phyloP scores from a whole-genome alignment of 1,140 invertebrate species.

The Eulimnadia texana region DNA sequence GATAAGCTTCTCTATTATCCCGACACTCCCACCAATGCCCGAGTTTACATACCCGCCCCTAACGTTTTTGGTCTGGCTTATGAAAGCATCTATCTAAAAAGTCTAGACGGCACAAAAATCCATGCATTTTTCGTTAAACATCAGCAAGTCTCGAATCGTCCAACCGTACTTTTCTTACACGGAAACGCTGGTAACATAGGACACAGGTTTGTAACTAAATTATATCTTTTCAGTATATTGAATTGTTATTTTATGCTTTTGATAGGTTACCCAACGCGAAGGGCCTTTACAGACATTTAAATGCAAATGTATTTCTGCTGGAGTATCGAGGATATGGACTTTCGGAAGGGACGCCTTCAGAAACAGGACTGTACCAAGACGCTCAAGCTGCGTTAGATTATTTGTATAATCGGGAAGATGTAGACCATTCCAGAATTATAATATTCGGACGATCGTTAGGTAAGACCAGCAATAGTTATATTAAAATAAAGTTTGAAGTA shows the following conservation, averaged over 20 bases:
- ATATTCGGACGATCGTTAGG: conserved; percentile 87
- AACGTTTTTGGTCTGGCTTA: conserved; percentile 66
- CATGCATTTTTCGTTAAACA: conserved; percentile 80
- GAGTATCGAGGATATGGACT: conserved; percentile 90
- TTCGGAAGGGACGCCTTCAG: conserved; percentile 74
- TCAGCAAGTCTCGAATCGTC: conserved; percentile 41
- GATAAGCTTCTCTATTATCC: conserved; percentile 79
- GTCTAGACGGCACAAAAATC: conserved; percentile 61
- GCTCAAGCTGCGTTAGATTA: conserved; percentile 74
- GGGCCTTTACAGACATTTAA: conserved; percentile 60
- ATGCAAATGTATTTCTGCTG: conserved; percentile 73
- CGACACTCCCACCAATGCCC: conserved; percentile 67
- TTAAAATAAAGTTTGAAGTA: background rate
- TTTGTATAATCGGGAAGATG: conserved; percentile 57
- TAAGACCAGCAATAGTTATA: conserved; percentile 24
- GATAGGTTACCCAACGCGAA: conserved; percentile 53
- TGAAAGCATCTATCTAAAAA: conserved; percentile 63
- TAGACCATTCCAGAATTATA: conserved; percentile 70
- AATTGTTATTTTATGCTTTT: conserved; percentile 16
- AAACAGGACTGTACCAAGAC: conserved; percentile 75
- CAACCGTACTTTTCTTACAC: conserved; percentile 80
- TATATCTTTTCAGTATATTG: conserved; percentile 9
- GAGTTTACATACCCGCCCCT: conserved; percentile 70
- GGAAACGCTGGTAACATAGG: conserved; percentile 95
- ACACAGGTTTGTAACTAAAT: conserved; percentile 45